Conservation (phyloP, 2,888 invertebrate species). For the Graphium colonna region DNA sequence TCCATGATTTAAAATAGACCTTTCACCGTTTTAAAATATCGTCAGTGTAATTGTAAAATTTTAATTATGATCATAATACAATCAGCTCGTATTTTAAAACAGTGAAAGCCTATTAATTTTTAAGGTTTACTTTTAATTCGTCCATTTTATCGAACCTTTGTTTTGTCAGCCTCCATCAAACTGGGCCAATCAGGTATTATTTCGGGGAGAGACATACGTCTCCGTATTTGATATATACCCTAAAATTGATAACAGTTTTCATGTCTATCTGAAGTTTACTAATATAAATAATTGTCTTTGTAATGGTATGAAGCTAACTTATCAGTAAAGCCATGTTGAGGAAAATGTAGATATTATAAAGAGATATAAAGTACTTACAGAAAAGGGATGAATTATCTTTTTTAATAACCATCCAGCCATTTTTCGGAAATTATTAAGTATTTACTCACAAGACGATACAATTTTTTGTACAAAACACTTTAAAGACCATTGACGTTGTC, state of each 20-base stretch:
- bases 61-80: slow-evolving; percentile 1
- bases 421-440: slow-evolving; percentile 15
- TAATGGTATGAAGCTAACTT: slow-evolving; percentile 34
- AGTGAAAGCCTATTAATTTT: slow-evolving; percentile 39
- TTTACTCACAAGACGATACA: slow-evolving; percentile 10
- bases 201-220: slow-evolving; percentile 84
- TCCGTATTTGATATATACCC: slow-evolving; percentile 84
- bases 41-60: neutral
- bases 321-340: slow-evolving; percentile 26
- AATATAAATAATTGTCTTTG: slow-evolving; percentile 5
- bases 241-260: slow-evolving; percentile 76
- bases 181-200: slow-evolving; percentile 90
- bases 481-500: slow-evolving; percentile 20
- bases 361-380: slow-evolving; percentile 42
- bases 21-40: slow-evolving; percentile 49
- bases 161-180: slow-evolving; percentile 83
- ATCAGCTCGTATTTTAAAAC: slow-evolving; percentile 43
- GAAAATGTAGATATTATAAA: neutral
- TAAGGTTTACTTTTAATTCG: slow-evolving; percentile 51
- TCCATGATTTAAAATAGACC: slow-evolving; percentile 61
- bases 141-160: slow-evolving; percentile 83
- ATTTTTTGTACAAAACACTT: slow-evolving; percentile 12
- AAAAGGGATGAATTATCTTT: slow-evolving; percentile 43
- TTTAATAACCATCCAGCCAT: slow-evolving; percentile 55
- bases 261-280: slow-evolving; percentile 38